These are phyloP conservation scores for Peromyscus maniculatus DNA, from an alignment of 2,113 vertebrate species.

Conservation along the genomic window DNA sequence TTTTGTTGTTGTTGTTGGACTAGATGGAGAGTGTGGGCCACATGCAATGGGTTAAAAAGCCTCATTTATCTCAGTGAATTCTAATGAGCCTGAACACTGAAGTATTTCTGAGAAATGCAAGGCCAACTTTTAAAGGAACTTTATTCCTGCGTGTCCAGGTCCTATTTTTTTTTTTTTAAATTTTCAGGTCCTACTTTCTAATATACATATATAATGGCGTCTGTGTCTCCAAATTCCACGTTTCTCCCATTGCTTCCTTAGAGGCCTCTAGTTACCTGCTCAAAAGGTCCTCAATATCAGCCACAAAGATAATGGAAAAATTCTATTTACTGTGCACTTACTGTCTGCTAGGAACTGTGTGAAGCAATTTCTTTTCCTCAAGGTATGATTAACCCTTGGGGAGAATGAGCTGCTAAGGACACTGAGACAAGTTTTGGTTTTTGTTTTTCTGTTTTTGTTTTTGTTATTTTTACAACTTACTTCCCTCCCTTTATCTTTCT, in stretches of 20 bases:
- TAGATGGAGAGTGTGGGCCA: neutral
- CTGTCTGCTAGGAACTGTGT: neutral
- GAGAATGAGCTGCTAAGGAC: neutral
- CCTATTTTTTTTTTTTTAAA: neutral
- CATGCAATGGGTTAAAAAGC: neutral
- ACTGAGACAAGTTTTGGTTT: neutral
- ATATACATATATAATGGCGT: no score
- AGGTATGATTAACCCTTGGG: slow-evolving; percentile 2
- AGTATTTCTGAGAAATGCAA: neutral
- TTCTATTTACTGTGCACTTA: slow-evolving; percentile 1
- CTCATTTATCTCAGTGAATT: neutral
- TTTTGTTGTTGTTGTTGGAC: neutral
- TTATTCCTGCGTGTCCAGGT: neutral
- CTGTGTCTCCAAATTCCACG: neutral
- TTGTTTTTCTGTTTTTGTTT: neutral
- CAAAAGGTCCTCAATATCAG: neutral
- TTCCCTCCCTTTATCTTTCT: neutral
- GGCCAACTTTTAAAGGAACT: neutral
- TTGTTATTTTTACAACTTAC: neutral
- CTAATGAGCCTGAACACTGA: neutral
- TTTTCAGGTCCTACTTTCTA: neutral
- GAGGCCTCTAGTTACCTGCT: neutral
- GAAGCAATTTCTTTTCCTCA: slow-evolving; percentile 31
- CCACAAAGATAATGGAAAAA: neutral
- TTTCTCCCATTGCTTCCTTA: neutral